phyloP scores from a whole-genome alignment of 1,140 invertebrate species.

The Nebria ingens region DNA sequence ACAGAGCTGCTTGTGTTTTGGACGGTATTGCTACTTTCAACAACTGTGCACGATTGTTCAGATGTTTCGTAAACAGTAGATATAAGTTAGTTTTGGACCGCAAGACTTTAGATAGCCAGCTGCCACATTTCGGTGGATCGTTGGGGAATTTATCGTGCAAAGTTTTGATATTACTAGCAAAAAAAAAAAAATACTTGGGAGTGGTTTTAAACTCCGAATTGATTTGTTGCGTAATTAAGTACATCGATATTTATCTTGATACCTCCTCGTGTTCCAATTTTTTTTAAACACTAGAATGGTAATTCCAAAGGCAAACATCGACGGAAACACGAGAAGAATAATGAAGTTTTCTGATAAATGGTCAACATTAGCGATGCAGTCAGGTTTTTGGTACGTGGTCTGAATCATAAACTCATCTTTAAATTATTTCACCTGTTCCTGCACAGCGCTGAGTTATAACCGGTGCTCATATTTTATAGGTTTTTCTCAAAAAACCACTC shows the following conservation, averaged over 20 bases:
- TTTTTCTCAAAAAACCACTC: not conserved
- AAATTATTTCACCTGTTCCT: constrained; percentile 5
- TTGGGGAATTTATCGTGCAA: not conserved
- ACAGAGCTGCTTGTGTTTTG: too few species aligned
- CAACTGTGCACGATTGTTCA: too few species aligned
- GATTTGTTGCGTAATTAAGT: constrained; percentile 2
- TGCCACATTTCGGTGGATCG: not conserved
- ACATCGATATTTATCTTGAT: not conserved
- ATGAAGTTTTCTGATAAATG: constrained; percentile 9
- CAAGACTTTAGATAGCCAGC: too few species aligned
- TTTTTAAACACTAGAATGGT: not conserved
- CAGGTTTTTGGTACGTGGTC: not conserved
- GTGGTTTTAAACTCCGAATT: not conserved
- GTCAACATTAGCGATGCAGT: constrained; percentile 3
- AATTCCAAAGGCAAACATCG: not conserved
- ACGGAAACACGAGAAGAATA: constrained; percentile 1
- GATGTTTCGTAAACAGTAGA: too few species aligned
- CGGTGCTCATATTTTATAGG: not conserved
- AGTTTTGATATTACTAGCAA: not conserved
- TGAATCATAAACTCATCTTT: not conserved
- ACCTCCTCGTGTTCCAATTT: not conserved
- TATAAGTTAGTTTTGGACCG: too few species aligned
- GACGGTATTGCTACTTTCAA: too few species aligned
- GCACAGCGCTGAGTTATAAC: not conserved
- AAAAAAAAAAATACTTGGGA: not conserved